Evolutionary conservation across 2,797 vertebrate species (phyloP).

Genomic region (Anniella stebbinsi): DNA sequence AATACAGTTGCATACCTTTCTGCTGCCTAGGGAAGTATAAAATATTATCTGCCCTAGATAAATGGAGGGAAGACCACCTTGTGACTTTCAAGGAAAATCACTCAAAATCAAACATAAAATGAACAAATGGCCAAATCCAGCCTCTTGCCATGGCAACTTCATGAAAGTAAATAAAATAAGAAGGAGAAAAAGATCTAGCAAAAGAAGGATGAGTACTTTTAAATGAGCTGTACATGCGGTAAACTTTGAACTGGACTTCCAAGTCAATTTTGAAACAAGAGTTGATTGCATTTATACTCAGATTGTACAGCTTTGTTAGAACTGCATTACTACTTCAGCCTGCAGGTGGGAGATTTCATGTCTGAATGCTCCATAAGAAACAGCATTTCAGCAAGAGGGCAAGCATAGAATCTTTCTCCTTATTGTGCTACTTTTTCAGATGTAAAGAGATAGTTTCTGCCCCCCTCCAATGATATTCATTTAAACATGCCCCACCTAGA

Average conservation of each 20-base stretch:
- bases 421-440: too few relatives aligned
- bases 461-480: too few relatives aligned
- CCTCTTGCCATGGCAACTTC: neutral
- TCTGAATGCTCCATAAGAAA: neutral
- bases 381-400: too few relatives aligned
- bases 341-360: neutral
- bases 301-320: neutral
- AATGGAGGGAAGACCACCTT: slow-evolving; percentile 12
- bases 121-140: neutral
- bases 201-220: neutral
- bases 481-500: neutral
- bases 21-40: neutral
- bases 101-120: slow-evolving; percentile 27
- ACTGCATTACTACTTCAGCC: neutral
- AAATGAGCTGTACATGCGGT: neutral
- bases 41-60: neutral
- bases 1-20: neutral
- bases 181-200: slow-evolving; percentile 2
- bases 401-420: too few relatives aligned
- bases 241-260: neutral
- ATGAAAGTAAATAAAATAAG: neutral
- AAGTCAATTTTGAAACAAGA: neutral
- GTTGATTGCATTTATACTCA: neutral
- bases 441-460: too few relatives aligned
- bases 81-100: slow-evolving; percentile 41